phyloP scores from a whole-genome alignment of 1,140 invertebrate species.

The Drosophila tani region DNA sequence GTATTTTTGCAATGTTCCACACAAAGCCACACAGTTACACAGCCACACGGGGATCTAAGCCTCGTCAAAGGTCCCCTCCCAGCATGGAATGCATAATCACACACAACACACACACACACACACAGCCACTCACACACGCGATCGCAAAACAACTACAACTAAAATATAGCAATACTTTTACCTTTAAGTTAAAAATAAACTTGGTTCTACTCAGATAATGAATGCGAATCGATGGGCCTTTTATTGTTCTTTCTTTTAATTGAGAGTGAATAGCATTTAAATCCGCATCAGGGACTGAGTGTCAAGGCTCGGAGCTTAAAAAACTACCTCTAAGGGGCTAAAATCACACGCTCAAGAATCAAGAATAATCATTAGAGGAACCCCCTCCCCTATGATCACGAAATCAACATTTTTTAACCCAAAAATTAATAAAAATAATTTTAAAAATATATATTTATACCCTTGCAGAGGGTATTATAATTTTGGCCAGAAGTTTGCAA shows the following conservation, averaged over 20 bases:
- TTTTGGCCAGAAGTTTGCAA: too few relatives aligned
- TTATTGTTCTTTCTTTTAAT: background rate
- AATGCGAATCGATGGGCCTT: conserved; percentile 7
- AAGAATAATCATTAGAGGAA: too few relatives aligned
- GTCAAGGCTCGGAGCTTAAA: too few relatives aligned
- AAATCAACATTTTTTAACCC: too few relatives aligned
- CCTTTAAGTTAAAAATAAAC: conserved; percentile 75
- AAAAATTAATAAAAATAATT: too few relatives aligned
- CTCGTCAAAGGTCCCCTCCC: conserved; percentile 21
- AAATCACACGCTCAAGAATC: too few relatives aligned
- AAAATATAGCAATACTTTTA: conserved; percentile 79
- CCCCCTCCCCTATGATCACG: too few relatives aligned
- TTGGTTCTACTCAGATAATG: conserved; percentile 56
- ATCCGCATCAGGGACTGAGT: too few relatives aligned
- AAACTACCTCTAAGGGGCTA: too few relatives aligned
- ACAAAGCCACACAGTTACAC: background rate
- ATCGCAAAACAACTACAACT: conserved; percentile 74
- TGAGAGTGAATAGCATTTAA: too few relatives aligned
- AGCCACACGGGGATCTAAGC: conserved; percentile 30
- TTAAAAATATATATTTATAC: too few relatives aligned
- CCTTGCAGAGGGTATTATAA: too few relatives aligned
- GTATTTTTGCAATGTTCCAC: conserved; percentile 53
- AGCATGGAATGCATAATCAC: conserved; percentile 60
- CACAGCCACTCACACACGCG: conserved; percentile 52
- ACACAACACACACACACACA: conserved; percentile 55